phyloP scores from a whole-genome alignment of 37 sponge, comb jelly and placozoan species.

The Bolinopsis microptera region DNA sequence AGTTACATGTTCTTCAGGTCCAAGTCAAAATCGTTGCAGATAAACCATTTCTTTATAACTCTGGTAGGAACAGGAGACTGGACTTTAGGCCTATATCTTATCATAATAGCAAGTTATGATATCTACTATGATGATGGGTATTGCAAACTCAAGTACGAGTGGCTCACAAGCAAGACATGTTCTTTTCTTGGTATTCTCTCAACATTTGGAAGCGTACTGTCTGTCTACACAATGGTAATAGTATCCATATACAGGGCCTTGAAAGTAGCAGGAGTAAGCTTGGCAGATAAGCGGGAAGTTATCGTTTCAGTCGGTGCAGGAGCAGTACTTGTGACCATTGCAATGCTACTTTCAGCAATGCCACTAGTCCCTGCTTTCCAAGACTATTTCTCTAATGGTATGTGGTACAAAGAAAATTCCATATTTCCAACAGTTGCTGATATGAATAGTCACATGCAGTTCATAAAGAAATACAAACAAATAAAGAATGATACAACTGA shows the following conservation, averaged over 20 bases:
- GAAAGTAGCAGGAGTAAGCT: neutral
- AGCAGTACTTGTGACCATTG: neutral
- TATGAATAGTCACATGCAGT: neutral
- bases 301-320: neutral
- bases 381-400: slow-evolving; percentile 6
- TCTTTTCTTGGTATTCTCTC: slow-evolving; percentile 14
- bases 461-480: neutral
- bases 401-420: neutral
- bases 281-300: neutral
- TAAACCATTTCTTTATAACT: slow-evolving; percentile 16
- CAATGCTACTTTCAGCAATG: neutral
- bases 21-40: neutral
- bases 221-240: neutral
- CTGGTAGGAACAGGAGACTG: neutral
- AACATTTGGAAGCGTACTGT: neutral
- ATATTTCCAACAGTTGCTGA: neutral
- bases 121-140: neutral
- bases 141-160: neutral
- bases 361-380: neutral
- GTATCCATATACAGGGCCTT: neutral
- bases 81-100: neutral
- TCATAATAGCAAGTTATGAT: neutral
- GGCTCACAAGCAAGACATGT: neutral
- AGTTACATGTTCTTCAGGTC: neutral
- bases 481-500: neutral